These are phyloP conservation scores for Tachina lurida DNA, from an alignment of 2,888 invertebrate species.

Conservation along the genomic window DNA sequence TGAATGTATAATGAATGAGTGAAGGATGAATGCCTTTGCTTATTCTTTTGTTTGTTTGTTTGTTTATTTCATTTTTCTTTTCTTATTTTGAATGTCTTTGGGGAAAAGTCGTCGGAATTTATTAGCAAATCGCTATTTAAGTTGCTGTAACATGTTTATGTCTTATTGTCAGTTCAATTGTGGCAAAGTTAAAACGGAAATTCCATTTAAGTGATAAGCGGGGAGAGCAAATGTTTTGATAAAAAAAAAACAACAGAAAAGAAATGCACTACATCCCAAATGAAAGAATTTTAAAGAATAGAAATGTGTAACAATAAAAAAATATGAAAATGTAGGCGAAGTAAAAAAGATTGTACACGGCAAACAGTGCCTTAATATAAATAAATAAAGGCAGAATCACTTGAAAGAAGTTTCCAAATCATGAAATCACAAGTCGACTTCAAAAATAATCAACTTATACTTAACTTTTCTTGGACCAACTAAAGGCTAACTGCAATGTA, in stretches of 20 bases:
- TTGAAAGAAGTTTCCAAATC: too few relatives aligned
- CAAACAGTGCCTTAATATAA: neutral
- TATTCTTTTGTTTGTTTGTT: constrained; percentile 1
- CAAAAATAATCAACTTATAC: too few relatives aligned
- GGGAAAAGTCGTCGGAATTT: constrained; percentile 7
- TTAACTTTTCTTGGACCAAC: too few relatives aligned
- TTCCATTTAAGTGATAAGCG: constrained; percentile 21
- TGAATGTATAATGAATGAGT: constrained; percentile 13
- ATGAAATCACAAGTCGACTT: too few relatives aligned
- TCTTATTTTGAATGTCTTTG: neutral
- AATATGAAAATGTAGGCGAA: neutral
- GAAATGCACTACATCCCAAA: neutral
- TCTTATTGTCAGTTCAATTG: constrained; percentile 38
- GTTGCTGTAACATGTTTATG: constrained; percentile 60
- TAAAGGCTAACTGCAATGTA: too few relatives aligned
- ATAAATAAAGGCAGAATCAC: too few relatives aligned
- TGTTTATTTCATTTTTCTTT: neutral
- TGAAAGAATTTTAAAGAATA: neutral
- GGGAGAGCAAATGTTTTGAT: neutral
- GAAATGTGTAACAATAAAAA: constrained; percentile 3
- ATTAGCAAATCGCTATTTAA: constrained; percentile 58
- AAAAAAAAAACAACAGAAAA: neutral
- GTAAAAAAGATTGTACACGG: neutral
- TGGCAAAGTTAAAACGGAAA: constrained; percentile 33
- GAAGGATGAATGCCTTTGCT: constrained; percentile 14